Percentiles rank a stretch among this genome's conserved stretches.
phyloP scores from a whole-genome alignment of 1,140 invertebrate genomes.

The Ostrea edulis region DNA sequence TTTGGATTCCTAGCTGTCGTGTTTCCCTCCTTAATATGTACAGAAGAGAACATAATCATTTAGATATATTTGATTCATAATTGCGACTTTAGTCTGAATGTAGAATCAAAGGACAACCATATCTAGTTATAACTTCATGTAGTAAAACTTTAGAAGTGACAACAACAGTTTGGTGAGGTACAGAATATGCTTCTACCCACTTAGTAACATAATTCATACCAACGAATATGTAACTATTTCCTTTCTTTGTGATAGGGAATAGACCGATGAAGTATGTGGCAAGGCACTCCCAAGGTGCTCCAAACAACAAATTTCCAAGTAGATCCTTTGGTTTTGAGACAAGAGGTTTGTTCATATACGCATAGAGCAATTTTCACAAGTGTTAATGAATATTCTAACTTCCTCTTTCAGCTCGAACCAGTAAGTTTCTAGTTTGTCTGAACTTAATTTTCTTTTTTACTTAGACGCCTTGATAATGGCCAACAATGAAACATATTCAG shows the following conservation, averaged over 20 bases:
- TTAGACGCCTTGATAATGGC: constrained; percentile 49
- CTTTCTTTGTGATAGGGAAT: constrained; percentile 29
- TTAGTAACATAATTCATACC: constrained; percentile 48
- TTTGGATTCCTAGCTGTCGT: not conserved
- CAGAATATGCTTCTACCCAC: constrained; percentile 43
- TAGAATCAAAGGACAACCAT: constrained; percentile 21
- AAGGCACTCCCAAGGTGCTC: constrained; percentile 40
- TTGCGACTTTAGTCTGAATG: constrained; percentile 51
- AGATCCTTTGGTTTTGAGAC: not conserved
- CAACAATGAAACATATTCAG: constrained; percentile 52
- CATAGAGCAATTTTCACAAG: no score
- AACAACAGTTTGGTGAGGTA: constrained; percentile 44
- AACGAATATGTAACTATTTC: constrained; percentile 49
- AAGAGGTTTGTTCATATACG: constrained; percentile 6
- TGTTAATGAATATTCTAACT: no score
- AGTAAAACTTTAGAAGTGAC: not conserved
- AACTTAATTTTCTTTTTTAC: constrained; percentile 52
- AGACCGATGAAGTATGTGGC: constrained; percentile 46
- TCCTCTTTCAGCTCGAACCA: no score
- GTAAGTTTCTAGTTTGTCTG: constrained; percentile 45
- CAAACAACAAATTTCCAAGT: constrained; percentile 8
- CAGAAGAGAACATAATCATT: no score
- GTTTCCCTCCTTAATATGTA: constrained; percentile 13
- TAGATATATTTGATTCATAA: no score
- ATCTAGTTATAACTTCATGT: constrained; percentile 21